These are phyloP conservation scores for Eilema griseolum DNA, from an alignment of 2,888 invertebrate genomes.

Conservation along the genomic window DNA sequence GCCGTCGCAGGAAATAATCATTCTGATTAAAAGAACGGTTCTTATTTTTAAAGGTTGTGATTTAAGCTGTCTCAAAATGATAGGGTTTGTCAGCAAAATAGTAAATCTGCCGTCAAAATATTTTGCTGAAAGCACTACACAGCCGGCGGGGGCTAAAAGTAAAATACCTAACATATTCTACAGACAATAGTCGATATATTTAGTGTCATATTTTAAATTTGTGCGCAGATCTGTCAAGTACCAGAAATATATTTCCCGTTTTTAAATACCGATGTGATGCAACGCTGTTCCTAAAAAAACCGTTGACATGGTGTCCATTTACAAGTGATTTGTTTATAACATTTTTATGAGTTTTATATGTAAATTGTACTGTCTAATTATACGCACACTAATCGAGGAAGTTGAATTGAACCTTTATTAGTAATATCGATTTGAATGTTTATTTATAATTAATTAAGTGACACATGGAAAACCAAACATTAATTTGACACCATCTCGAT, in stretches of 20 bases:
- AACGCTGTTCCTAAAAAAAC: background rate
- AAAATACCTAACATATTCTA: no score
- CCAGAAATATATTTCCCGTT: no score
- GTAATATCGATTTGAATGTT: background rate
- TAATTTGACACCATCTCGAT: background rate
- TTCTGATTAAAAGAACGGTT: background rate
- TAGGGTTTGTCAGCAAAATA: no score
- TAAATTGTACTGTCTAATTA: background rate
- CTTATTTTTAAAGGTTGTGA: background rate
- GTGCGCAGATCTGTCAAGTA: no score
- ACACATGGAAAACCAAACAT: background rate
- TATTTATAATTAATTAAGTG: background rate
- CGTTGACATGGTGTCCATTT: background rate
- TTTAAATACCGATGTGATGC: no score
- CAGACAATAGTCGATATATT: no score
- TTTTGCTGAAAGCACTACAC: no score
- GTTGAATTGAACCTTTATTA: background rate
- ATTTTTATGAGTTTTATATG: background rate
- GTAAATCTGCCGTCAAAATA: no score
- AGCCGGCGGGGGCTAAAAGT: no score
- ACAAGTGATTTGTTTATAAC: background rate
- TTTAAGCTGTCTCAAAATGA: background rate
- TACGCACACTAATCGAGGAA: background rate
- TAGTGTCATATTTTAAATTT: no score
- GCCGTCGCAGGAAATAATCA: slow-evolving; percentile 6